phyloP scores from a whole-genome alignment of 1,140 invertebrate genomes.

The Ruditapes philippinarum region DNA sequence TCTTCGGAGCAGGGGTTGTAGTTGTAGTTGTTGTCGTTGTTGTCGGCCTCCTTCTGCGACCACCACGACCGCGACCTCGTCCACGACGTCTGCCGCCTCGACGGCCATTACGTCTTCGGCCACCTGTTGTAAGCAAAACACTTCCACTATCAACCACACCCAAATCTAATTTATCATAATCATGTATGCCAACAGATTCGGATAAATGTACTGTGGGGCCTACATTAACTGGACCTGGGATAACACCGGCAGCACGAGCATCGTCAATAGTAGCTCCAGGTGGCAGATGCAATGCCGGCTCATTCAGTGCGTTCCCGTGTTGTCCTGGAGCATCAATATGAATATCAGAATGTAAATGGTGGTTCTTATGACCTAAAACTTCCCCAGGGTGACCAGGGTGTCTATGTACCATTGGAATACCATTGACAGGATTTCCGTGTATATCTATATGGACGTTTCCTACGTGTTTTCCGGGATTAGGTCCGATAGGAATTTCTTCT shows the following conservation, averaged over 20 bases:
- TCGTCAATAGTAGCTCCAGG: background rate
- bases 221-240: background rate
- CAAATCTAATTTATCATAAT: background rate
- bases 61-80: background rate
- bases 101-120: background rate
- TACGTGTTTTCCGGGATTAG: background rate
- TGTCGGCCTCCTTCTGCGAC: too few relatives aligned
- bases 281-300: background rate
- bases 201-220: background rate
- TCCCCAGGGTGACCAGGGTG: background rate
- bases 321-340: constrained; percentile 36
- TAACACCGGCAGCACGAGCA: background rate
- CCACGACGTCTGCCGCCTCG: background rate
- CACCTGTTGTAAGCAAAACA: background rate
- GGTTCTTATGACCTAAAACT: background rate
- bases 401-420: background rate
- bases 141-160: background rate
- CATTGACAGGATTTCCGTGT: constrained; percentile 20
- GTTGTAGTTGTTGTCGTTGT: constrained; percentile 15
- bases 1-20: background rate
- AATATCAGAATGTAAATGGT: too few relatives aligned
- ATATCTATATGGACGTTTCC: constrained; percentile 13
- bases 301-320: background rate
- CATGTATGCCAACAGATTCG: background rate
- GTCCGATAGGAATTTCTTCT: background rate